A percentile compares a stretch with the other conserved stretches of the same genome.
Evolutionary conservation across 2,113 vertebrate genomes (phyloP).

Genomic region (Oncorhynchus mykiss): DNA sequence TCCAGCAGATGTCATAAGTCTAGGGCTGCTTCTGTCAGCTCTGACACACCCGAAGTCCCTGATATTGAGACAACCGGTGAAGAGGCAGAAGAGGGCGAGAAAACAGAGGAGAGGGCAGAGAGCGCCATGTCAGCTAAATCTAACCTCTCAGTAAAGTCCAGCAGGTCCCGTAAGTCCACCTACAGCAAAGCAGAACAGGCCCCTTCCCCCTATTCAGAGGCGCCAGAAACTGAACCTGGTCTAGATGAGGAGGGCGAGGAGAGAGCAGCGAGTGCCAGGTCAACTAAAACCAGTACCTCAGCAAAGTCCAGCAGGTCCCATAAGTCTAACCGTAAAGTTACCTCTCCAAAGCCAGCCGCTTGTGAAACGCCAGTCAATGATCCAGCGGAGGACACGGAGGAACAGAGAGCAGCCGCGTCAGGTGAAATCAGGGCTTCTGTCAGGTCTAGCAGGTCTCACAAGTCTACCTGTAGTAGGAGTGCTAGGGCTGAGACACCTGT

Average conservation of each 20-base stretch:
- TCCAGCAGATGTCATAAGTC: constrained; percentile 17
- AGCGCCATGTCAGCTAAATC: constrained; percentile 48
- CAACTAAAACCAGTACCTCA: not conserved
- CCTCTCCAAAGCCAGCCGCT: not conserved
- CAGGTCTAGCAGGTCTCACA: not conserved
- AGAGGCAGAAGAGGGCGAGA: not conserved
- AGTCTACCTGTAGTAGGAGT: constrained; percentile 5
- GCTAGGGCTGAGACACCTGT: constrained; percentile 11
- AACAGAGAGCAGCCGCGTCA: constrained; percentile 18
- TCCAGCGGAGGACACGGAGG: constrained; percentile 10
- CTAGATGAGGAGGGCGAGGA: not conserved
- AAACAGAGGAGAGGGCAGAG: constrained; percentile 26
- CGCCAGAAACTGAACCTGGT: not conserved
- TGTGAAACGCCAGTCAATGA: not conserved
- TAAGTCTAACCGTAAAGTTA: constrained; percentile 5
- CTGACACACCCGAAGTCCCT: not conserved
- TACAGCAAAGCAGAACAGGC: constrained; percentile 4
- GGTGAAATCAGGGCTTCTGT: constrained; percentile 8
- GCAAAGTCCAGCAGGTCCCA: constrained; percentile 19
- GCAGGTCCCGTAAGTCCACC: constrained; percentile 21
- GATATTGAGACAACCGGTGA: not conserved
- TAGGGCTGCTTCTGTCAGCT: constrained; percentile 9
- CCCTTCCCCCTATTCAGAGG: constrained; percentile 8
- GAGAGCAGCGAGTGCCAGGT: constrained; percentile 17
- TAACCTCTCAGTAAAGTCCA: constrained; percentile 26